These are phyloP conservation scores for Cosmorhoe ocellata DNA, from an alignment of 2,888 invertebrate genomes.

Conservation along the genomic window DNA sequence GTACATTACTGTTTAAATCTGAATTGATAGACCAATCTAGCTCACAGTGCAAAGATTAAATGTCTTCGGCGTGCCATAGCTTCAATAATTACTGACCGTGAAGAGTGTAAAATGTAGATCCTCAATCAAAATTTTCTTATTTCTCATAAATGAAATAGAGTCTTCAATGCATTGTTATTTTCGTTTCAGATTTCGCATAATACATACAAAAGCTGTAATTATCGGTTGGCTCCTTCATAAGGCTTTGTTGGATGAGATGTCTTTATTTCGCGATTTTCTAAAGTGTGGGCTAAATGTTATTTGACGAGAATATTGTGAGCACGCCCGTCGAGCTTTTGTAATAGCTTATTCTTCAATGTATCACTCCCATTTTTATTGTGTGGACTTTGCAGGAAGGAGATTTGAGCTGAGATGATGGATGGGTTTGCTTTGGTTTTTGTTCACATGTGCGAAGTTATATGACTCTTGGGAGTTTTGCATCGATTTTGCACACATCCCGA, in stretches of 20 bases:
- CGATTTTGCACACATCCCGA: slow-evolving; percentile 1
- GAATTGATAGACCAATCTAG: too few species aligned
- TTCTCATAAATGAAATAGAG: slow-evolving; percentile 43
- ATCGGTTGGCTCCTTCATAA: slow-evolving; percentile 72
- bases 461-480: slow-evolving; percentile 59
- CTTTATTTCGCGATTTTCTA: slow-evolving; percentile 81
- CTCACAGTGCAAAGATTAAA: too few species aligned
- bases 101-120: slow-evolving; percentile 30
- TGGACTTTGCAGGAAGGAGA: slow-evolving; percentile 63
- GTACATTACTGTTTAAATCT: too few species aligned
- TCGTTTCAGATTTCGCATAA: slow-evolving; percentile 62
- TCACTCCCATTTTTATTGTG: slow-evolving; percentile 79
- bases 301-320: slow-evolving; percentile 78
- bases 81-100: slow-evolving; percentile 21
- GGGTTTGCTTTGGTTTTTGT: slow-evolving; percentile 48
- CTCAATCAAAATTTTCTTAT: slow-evolving; percentile 56
- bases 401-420: slow-evolving; percentile 67
- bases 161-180: slow-evolving; percentile 52
- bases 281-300: slow-evolving; percentile 82
- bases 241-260: slow-evolving; percentile 68
- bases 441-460: slow-evolving; percentile 69
- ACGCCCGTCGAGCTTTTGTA: slow-evolving; percentile 74
- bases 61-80: too few species aligned
- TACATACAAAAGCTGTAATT: slow-evolving; percentile 78
- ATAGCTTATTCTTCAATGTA: slow-evolving; percentile 59